These are phyloP conservation scores for Poecilia picta DNA, from an alignment of 2,797 vertebrate species.

Conservation along the genomic window DNA sequence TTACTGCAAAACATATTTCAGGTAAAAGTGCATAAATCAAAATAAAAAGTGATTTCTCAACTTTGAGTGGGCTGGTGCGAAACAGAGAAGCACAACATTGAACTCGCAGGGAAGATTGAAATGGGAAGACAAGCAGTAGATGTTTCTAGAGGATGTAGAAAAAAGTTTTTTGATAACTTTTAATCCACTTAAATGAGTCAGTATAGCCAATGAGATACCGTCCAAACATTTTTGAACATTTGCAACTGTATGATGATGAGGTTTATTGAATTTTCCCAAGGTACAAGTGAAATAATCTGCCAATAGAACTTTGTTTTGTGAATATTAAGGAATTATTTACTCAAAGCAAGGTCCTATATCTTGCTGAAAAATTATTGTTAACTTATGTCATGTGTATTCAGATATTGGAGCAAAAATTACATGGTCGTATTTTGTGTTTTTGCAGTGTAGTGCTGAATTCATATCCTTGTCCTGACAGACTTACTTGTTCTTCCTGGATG, in stretches of 20 bases:
- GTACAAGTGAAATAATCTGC: no score
- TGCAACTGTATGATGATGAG: not conserved
- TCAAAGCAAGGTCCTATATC: no score
- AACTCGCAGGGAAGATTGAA: not conserved
- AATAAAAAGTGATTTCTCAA: constrained; percentile 4
- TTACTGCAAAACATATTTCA: not conserved
- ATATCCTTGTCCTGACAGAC: not conserved
- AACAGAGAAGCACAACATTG: not conserved
- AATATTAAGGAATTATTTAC: no score
- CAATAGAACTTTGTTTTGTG: no score
- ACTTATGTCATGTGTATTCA: no score
- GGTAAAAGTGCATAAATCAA: constrained; percentile 4
- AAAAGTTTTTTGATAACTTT: not conserved
- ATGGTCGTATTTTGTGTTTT: no score
- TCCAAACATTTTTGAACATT: not conserved
- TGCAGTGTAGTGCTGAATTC: not conserved
- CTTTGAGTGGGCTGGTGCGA: constrained; percentile 1
- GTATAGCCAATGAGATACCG: not conserved
- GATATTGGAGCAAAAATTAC: no score
- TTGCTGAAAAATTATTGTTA: no score
- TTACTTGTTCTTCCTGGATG: not conserved
- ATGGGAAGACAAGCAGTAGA: not conserved
- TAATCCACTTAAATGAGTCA: not conserved
- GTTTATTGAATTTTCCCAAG: no score
- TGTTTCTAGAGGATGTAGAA: not conserved